Evolutionary conservation across 2,888 invertebrate species (phyloP), one percentile per base, ranked within the genome.

Genomic region (Andrena bicolor): DNA sequence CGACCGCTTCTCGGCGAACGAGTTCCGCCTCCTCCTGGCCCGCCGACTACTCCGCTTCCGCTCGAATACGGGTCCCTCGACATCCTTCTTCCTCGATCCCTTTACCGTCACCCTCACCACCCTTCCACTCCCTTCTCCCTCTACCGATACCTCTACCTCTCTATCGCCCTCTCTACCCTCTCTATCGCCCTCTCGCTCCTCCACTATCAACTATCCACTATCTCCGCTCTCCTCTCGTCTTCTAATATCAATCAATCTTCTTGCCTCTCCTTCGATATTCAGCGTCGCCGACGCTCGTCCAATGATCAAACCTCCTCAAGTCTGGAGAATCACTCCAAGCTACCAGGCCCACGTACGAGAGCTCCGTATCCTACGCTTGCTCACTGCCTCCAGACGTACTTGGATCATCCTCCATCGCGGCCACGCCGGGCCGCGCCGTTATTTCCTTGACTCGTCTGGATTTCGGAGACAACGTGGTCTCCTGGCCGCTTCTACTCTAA

Each of bases 61-160:
- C 93, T 92, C 83, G 93, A 92, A 94, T 96, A 96, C 94, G 95
- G 95, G 94, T 96, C 96, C 90, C 96, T 95, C 92, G 96, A 96
- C 96, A 86, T 86, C 60, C 68, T 86, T 51, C 28, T 35, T n/a
- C 13, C 28, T 26, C 23, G n/a, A 3, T 16, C 23, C 28, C 7
- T 32, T 23, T 48, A 28, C 10, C 53, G 32, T 28, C 56, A 3
- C 20, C 6, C 20, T n/a, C n/a, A n/a, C 26, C 1, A 5, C 26
- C 48, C 13, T 30, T 13, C 28, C 6, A 13, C n/a, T 41, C 60
- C 76, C 48, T 30, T 77, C 32, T 63, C 58, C 28, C 64, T 69
- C 60, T 35, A 20, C 51, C n/a, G 10, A 2, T 23, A 56, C 2
- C 23, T 23, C 56, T 7, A 7, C 7, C 51, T 2, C 51, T 51